A percentile compares a stretch with the other conserved stretches of the same genome.
Evolutionary conservation across 2,888 invertebrate genomes (phyloP).

Genomic region (Antheraea yamamai): DNA sequence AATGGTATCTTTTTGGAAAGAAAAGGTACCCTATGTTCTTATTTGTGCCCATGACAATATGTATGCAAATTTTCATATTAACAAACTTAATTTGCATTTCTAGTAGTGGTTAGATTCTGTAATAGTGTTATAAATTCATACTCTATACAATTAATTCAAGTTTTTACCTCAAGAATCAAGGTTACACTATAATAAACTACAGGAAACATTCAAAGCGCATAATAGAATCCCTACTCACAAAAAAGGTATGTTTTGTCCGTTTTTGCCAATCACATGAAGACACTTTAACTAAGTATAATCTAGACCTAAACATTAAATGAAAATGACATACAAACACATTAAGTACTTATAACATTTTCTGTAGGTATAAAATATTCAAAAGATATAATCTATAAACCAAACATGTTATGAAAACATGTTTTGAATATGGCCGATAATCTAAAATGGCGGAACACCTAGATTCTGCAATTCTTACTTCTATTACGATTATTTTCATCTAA

Average conservation of each 20-base stretch:
- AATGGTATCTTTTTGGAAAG: no score
- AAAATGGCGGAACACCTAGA: background rate
- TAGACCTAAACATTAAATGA: no score
- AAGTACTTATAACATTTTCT: background rate
- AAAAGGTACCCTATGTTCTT: no score
- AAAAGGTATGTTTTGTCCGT: background rate
- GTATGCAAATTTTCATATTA: no score
- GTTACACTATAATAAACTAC: background rate
- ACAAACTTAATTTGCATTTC: no score
- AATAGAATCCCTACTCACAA: background rate
- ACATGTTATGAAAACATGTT: background rate
- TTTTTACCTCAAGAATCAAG: slow-evolving; percentile 4
- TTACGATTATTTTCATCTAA: no score
- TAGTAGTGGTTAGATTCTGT: no score
- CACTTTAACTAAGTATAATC: no score
- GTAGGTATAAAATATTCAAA: background rate
- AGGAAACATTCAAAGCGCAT: background rate
- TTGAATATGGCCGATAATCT: background rate
- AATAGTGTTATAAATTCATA: background rate
- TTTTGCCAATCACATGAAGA: background rate
- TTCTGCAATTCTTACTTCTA: background rate
- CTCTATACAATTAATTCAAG: background rate
- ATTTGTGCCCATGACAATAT: no score
- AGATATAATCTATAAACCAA: background rate
- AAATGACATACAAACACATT: no score